Base-by-base conservation (phyloP, 2,888 invertebrate genomes). In the Pediacus dermestoides region DNA sequence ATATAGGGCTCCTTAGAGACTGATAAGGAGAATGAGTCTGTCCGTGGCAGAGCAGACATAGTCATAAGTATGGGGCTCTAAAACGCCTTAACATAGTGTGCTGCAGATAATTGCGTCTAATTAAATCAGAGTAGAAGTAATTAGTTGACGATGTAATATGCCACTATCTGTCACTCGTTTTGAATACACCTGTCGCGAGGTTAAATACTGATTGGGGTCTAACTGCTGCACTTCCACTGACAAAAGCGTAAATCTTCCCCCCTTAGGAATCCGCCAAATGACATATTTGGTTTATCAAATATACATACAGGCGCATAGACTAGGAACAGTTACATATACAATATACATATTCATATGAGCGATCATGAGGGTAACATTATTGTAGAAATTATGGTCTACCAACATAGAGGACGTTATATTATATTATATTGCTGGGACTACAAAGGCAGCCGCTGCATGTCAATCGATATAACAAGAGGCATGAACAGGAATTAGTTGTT, bases 81-180 rank as follows among this genome's bases (percentile, higher is more conserved):
- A 23, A 3, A 4, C n/a, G 3, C 23, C 8, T 23, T 23, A 23
- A 9, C 4, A 6, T 43, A 42, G 46, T 48, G 47, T 41, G 49
- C 37, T 37, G 43, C 38, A 45, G 54, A 57, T 57, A 55, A 57
- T 55, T 57, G 53, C 51, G 48, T 45, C 51, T 57, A 54, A 57
- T 57, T 57, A 57, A 54, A 57, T 54, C 52, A 49, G 50, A 52
- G 47, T 45, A 53, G 52, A 46, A 39, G 57, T 49, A 54, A 55
- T 57, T 55, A 55, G 54, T 45, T 46, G 52, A 51, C 44, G 53
- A 50, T 53, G 50, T 55, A 55, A 55, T 53, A 51, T 46, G 48
- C 37, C 51, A 50, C 47, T 53, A 55, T 53, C 47, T 50, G 52
- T 55, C 54, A 54, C 23, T n/a, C n/a, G 44, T 42, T 38, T 39